Percentiles rank a stretch among this genome's conserved stretches.
These are phyloP conservation scores for Ooceraea biroi DNA, from an alignment of 1,140 invertebrate genomes.

Conservation along the genomic window DNA sequence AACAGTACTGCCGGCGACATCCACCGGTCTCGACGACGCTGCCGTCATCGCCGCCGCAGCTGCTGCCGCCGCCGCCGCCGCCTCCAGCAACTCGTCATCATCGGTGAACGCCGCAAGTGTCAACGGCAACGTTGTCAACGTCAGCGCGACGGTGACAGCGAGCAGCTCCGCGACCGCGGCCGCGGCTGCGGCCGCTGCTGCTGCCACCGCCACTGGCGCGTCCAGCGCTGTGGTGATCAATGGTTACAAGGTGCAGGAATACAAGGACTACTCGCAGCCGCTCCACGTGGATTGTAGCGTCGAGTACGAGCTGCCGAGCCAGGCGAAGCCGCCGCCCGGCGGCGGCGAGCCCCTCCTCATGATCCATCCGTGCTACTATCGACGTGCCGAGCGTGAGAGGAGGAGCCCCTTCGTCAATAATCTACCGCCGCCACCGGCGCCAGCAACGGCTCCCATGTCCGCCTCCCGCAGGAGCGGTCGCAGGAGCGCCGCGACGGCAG, in stretches of 20 bases:
- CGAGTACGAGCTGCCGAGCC: slow-evolving; percentile 93
- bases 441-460: slow-evolving; percentile 67
- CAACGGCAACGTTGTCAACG: slow-evolving; percentile 26
- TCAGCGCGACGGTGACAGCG: slow-evolving; percentile 23
- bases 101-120: slow-evolving; percentile 5
- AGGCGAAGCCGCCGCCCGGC: slow-evolving; percentile 92
- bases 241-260: slow-evolving; percentile 70
- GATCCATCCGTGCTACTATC: slow-evolving; percentile 95
- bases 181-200: slow-evolving; percentile 57
- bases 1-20: slow-evolving; percentile 67
- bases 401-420: slow-evolving; percentile 92
- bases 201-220: slow-evolving; percentile 58
- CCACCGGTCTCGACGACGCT: slow-evolving; percentile 60
- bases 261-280: slow-evolving; percentile 91
- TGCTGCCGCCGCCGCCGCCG: slow-evolving; percentile 40
- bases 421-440: slow-evolving; percentile 85
- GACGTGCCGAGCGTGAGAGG: slow-evolving; percentile 91
- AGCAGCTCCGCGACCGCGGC: slow-evolving; percentile 58
- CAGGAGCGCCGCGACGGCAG: slow-evolving; percentile 51
- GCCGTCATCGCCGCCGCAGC: slow-evolving; percentile 36
- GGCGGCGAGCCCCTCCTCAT: slow-evolving; percentile 92
- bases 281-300: slow-evolving; percentile 94
- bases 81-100: slow-evolving; percentile 14
- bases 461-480: slow-evolving; percentile 73
- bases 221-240: slow-evolving; percentile 65